Evolutionary conservation across 35 echinoderm and acorn worm species (phyloP), one percentile per base, ranked within the genome.

Genomic region (Ophioderma brevispina): DNA sequence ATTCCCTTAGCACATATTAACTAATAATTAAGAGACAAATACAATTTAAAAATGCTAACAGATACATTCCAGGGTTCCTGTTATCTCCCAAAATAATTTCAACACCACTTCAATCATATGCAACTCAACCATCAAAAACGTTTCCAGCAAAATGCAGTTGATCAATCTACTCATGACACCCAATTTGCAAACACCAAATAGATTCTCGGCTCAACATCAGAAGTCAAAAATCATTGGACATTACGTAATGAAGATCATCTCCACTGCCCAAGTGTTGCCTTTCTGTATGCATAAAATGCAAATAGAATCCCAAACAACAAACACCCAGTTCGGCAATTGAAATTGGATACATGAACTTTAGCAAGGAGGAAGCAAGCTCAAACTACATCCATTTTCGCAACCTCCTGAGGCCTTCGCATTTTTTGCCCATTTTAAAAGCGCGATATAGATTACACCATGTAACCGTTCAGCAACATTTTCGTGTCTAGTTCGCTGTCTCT

Each of bases 251-350:
- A 25, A 70, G 59, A 70, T 70, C 59, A 70, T 2, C 59, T 70
- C 59, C 59, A 70, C 59, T 70, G 59, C 3, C 15, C 59, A 70
- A 25, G 59, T 70, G 59, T 70, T 70, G 59, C 59, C 59, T 70
- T 70, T 70, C 59, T 70, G 59, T 70, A 70, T 70, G 59, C 59
- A 70, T 70, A 18, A 70, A 70, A 70, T 70, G 59, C 59, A 70
- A 70, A 70, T 70, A 70, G 59, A 30, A 25, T 70, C 59, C 59
- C 59, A 8, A 70, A 70, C 59, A 70, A 70, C 59, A 70, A 70
- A 70, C 59, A 70, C 59, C 59, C 59, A 70, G n/a, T 70, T 70
- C 59, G 28, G 17, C 28, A 30, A 30, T 2, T 70, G 59, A 70
- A 70, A 70, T 70, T 70, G 23, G 59, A 70, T 70, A 70, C 59